Base-by-base conservation (phyloP, 92 coral and sea anemone genomes). In the Muricea muricata region DNA sequence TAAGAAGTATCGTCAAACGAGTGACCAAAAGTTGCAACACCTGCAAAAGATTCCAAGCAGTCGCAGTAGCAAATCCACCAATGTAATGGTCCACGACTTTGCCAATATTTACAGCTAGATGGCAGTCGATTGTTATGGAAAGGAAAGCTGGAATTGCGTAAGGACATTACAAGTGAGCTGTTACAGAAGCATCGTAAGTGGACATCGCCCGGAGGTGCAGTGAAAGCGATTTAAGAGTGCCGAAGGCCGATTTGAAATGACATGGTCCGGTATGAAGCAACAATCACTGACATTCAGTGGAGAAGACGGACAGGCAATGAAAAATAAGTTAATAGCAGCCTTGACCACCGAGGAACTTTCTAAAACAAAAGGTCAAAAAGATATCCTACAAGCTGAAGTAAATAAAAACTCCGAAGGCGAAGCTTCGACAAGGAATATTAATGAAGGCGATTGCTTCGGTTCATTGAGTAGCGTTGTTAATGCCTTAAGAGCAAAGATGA, bases 241-340 rank as follows among this genome's bases (percentile, higher is more conserved):
- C 79, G 79, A 73, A 73, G 79, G 79, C 40, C 79, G 79, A 15
- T 40, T 73, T 60, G 79, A 73, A 73, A 73, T 73, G 79, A 29
- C 79, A 29, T 73, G 79, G 79, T 73, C n/a, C 33, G 79, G 79
- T 45, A 24, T 60, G 52, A 73, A 40, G 79, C 79, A 73, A 73
- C 79, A 73, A 30, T 73, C 33, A 41, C 79, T 73, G 41, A 73
- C 79, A 73, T 73, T 73, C 29, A 40, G 79, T 40, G 79, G 79
- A 73, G 79, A 73, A 73, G 63, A 55, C 30, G 63, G 63, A n/a
- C 63, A n/a, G 63, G 5, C 11, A 55, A 55, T 55, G 4, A 55
- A 55, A 55, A 29, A 55, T 24, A 55, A 4, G 25, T 12, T 55
- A 55, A 55, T 18, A 55, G n/a, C n/a, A n/a, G 30, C 63, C 63